Conservation (phyloP, 2,797 vertebrate species). For the Artibeus jamaicensis region DNA sequence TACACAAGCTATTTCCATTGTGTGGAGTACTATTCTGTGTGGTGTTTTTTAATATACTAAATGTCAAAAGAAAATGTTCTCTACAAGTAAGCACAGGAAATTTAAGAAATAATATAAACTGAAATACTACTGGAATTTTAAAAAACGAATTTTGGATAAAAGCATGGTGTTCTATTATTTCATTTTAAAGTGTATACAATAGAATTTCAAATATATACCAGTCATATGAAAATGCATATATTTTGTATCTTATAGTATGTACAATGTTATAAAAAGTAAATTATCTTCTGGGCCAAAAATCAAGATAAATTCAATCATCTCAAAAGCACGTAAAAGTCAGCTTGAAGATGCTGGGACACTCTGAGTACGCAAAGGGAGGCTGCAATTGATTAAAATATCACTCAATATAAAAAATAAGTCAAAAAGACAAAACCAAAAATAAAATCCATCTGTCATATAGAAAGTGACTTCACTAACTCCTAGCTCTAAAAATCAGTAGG, state of each 20-base stretch:
- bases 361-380: background rate
- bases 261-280: background rate
- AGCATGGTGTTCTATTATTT: background rate
- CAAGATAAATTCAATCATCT: background rate
- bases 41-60: constrained; percentile 19
- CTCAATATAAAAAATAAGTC: background rate
- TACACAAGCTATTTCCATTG: background rate
- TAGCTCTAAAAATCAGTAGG: background rate
- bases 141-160: constrained; percentile 11
- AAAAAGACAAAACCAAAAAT: background rate
- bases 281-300: background rate
- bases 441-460: background rate
- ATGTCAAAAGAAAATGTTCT: background rate
- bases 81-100: constrained; percentile 14
- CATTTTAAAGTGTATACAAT: background rate
- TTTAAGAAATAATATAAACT: background rate
- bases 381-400: background rate
- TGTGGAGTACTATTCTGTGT: background rate
- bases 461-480: background rate
- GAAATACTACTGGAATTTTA: background rate
- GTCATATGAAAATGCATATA: background rate
- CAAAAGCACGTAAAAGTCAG: background rate
- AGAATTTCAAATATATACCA: constrained; percentile 24
- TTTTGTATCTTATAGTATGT: background rate
- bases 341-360: background rate